Evolutionary conservation across 1,140 invertebrate genomes (phyloP), one percentile per base, ranked within the genome.

Genomic region (Drosophila elegans): DNA sequence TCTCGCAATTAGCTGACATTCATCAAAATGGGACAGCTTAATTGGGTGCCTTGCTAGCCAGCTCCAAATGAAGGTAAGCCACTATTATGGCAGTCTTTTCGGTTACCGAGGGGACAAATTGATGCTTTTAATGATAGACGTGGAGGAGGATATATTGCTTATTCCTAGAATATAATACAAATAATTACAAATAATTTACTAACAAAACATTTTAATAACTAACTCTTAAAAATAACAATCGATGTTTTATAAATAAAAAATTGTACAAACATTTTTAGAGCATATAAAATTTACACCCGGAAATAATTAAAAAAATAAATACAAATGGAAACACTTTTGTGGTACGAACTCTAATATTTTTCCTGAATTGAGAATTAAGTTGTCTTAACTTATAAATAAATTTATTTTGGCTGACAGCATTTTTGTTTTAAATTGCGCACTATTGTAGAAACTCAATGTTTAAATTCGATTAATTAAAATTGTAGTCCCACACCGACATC

Each of bases 1-100:
- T 61, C 61, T 41, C 46, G 63, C 82, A 85, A 85, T 85, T 85
- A 86, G 68, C 68, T 78, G 81, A 63, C 74, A 85, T 86, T 78
- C 82, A 86, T 85, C 81, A 85, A 86, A 66, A 53, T 68, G 54
- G 46, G 63, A 63, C 57, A 72, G 53, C 29, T 55, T 76, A 76
- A 53, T 64, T 59, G 60, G 48, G 11, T 38, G 46, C 41, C 46
- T 45, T 45, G 25, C 36, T 32, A 51, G 55, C 42, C 57, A 4
- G 41, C 44, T n/a, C 13, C 11, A 13, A 44, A 44, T 32, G 36
- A 69, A 29, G 36, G 48, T 55, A 25, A 68, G 32, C 36, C 12
- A 21, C 49, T 29, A 48, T 34, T 39, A 36, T n/a, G 11, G 38
- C 29, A 27, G 27, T 34, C 7, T 52, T 13, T 45, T 2, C 2